Conservation (phyloP, 2,113 vertebrate genomes). For the Azemiops feae region DNA sequence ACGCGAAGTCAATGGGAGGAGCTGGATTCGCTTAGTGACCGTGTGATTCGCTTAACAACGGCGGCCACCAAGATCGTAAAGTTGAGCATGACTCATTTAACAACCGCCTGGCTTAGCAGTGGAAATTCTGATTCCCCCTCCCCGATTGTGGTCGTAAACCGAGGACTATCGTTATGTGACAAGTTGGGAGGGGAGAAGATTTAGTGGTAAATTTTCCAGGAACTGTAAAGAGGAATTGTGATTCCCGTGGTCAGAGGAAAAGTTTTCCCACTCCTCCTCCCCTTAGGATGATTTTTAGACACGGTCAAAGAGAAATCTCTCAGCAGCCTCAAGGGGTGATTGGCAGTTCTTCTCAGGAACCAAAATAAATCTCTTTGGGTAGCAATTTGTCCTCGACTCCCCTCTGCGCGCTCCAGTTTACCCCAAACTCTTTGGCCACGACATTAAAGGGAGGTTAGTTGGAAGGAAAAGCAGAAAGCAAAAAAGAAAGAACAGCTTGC, state of each 20-base stretch:
- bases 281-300: slow-evolving; percentile 23
- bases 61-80: no score
- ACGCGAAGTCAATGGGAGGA: no score
- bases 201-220: background rate
- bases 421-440: background rate
- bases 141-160: no score
- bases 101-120: no score
- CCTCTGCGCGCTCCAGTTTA: background rate
- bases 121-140: no score
- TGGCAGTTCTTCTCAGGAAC: background rate
- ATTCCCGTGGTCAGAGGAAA: background rate
- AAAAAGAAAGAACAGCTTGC: background rate
- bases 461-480: background rate
- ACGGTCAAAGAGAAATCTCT: slow-evolving; percentile 14
- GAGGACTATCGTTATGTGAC: no score
- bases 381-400: slow-evolving; percentile 25
- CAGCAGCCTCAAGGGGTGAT: slow-evolving; percentile 26
- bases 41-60: no score
- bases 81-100: rapidly evolving
- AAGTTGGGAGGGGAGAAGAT: no score
- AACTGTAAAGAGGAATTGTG: background rate
- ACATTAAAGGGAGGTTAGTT: slow-evolving; percentile 7
- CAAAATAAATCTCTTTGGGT: slow-evolving; percentile 33
- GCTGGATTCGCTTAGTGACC: no score
- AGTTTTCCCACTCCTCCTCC: background rate